These are phyloP conservation scores for Edolisoma coerulescens DNA, from an alignment of 2,113 vertebrate species.

Conservation along the genomic window DNA sequence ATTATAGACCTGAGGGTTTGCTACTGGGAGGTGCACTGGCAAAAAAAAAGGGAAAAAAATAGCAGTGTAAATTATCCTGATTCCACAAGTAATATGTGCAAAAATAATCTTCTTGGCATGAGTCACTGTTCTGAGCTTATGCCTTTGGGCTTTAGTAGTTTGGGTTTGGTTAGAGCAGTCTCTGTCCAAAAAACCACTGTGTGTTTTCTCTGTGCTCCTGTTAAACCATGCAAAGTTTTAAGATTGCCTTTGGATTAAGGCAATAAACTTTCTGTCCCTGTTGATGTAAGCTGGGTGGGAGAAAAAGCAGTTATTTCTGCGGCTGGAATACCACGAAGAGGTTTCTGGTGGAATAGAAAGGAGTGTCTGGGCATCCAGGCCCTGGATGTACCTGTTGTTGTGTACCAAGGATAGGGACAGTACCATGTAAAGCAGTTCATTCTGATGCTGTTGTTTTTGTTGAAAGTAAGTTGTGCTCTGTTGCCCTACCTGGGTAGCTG, in stretches of 20 bases:
- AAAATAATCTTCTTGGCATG: not conserved
- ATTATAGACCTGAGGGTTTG: not conserved
- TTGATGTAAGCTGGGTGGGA: not conserved
- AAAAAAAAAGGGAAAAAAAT: not conserved
- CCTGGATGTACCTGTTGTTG: not conserved
- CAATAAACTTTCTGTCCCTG: not conserved
- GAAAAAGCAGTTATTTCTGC: not conserved
- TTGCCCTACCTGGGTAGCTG: not conserved
- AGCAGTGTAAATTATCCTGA: not conserved
- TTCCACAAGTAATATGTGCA: not conserved
- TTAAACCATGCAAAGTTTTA: not conserved
- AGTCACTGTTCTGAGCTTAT: not conserved
- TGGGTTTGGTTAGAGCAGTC: not conserved
- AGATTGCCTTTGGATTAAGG: not conserved
- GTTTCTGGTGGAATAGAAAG: not conserved
- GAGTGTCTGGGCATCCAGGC: not conserved
- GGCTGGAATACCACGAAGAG: not conserved
- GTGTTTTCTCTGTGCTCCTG: not conserved
- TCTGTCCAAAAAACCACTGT: not conserved
- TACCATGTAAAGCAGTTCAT: fast-evolving
- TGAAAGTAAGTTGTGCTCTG: not conserved
- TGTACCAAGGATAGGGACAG: not conserved
- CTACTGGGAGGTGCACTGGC: not conserved
- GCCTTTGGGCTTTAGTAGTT: not conserved
- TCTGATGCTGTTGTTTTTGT: not conserved